Evolutionary conservation across 37 sponge, comb jelly and placozoan genomes (phyloP).

Genomic region (Cliona cf. orientalis): DNA sequence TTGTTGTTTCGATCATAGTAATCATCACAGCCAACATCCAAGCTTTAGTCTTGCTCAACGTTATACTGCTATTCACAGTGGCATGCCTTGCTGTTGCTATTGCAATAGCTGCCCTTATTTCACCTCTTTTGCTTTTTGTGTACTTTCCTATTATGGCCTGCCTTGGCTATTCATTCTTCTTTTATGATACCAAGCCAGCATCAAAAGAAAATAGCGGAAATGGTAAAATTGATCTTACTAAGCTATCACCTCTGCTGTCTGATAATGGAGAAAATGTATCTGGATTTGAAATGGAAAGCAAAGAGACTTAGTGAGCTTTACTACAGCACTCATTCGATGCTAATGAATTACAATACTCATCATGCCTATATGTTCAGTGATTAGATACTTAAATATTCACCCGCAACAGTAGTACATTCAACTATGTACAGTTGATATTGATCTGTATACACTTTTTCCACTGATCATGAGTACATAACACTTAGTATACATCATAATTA

Average conservation of each 20-base stretch:
- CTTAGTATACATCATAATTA: too few species aligned
- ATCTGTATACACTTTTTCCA: too few species aligned
- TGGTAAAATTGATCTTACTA: not conserved
- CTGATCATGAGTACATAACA: too few species aligned
- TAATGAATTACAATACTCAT: too few species aligned
- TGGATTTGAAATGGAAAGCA: not conserved
- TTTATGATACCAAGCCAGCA: not conserved
- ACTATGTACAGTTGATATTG: too few species aligned
- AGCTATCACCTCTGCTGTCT: not conserved
- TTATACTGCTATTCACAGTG: not conserved
- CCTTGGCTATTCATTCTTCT: not conserved
- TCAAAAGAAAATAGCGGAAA: not conserved
- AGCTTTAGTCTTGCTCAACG: slow-evolving; percentile 12
- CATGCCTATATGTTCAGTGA: too few species aligned
- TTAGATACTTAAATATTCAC: too few species aligned
- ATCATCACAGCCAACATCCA: slow-evolving; percentile 34
- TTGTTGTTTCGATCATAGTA: not conserved
- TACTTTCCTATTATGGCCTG: not conserved
- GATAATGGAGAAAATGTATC: not conserved
- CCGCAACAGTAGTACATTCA: too few species aligned
- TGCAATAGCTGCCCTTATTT: not conserved
- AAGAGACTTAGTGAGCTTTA: too few species aligned
- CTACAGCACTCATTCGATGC: too few species aligned
- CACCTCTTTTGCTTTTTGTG: slow-evolving; percentile 3
- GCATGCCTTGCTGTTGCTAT: not conserved